phyloP scores from a whole-genome alignment of 2,113 vertebrate genomes.

The Lagopus leucura region DNA sequence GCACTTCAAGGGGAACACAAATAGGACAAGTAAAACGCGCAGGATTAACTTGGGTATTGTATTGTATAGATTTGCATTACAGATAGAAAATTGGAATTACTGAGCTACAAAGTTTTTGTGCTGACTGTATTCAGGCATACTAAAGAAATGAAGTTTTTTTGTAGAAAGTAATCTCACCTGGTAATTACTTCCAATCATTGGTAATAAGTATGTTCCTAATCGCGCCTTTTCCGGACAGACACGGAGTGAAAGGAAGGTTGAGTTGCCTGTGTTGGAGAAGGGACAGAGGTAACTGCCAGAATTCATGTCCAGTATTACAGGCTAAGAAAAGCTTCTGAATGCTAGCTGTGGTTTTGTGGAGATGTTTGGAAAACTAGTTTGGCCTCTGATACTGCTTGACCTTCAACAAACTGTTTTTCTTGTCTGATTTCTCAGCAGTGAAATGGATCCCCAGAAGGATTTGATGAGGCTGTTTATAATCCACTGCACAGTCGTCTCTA shows the following conservation, averaged over 20 bases:
- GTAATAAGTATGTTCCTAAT: neutral
- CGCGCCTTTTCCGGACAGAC: neutral
- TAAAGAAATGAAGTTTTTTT: neutral
- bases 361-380: neutral
- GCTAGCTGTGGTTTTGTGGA: neutral
- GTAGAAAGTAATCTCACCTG: neutral
- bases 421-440: neutral
- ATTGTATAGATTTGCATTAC: neutral
- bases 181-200: neutral
- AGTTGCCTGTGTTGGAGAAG: neutral
- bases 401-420: neutral
- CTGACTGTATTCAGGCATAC: neutral
- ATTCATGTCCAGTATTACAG: fast-evolving
- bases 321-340: neutral
- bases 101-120: neutral
- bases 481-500: neutral
- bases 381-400: neutral
- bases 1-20: neutral
- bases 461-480: neutral
- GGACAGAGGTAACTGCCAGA: neutral
- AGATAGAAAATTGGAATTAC: neutral
- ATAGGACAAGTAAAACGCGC: neutral
- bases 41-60: neutral
- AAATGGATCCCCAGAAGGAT: neutral
- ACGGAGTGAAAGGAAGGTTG: neutral